These are phyloP conservation scores for Reticulitermes speratus DNA, from an alignment of 1,140 invertebrate genomes.

Conservation along the genomic window DNA sequence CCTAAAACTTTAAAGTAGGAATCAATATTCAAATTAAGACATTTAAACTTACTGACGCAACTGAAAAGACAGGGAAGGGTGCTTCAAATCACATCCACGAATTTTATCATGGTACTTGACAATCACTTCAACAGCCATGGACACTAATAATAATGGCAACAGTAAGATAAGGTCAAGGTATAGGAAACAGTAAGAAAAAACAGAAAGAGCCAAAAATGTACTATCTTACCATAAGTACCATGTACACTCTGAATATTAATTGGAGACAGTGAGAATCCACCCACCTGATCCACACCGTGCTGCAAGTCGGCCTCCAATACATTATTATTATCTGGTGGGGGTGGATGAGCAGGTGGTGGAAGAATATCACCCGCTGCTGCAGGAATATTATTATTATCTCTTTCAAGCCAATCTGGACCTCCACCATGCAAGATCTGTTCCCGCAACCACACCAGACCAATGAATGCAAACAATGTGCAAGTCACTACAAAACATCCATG, in stretches of 20 bases:
- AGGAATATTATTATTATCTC: slow-evolving; percentile 55
- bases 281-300: slow-evolving; percentile 27
- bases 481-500: slow-evolving; percentile 96
- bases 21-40: no score
- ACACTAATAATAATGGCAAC: no score
- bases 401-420: slow-evolving; percentile 91
- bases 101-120: no score
- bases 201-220: no score
- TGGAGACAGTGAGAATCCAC: slow-evolving; percentile 4
- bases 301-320: slow-evolving; percentile 46
- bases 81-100: no score
- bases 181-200: no score
- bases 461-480: slow-evolving; percentile 95
- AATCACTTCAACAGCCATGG: no score
- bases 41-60: no score
- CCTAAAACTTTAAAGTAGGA: no score
- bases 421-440: slow-evolving; percentile 98
- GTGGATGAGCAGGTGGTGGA: slow-evolving; percentile 44
- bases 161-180: no score
- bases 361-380: slow-evolving; percentile 33
- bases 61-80: no score
- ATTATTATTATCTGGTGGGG: slow-evolving; percentile 50
- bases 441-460: slow-evolving; percentile 93
- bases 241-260: background rate
- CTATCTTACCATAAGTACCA: background rate